Conservation (phyloP, 2,888 invertebrate species). For the Phoronis australis region DNA sequence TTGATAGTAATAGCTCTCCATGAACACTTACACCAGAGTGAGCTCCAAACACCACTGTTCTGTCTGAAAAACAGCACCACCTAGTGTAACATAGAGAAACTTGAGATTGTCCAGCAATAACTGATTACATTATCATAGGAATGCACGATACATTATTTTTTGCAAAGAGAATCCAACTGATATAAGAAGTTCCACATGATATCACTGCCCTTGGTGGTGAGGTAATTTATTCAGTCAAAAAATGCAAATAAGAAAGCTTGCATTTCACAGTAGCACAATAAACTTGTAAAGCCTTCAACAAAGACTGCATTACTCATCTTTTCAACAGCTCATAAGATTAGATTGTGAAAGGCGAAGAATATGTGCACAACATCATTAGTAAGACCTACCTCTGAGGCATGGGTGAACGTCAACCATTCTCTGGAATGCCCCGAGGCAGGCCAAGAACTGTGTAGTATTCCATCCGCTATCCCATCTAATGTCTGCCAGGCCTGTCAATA, state of each 20-base stretch:
- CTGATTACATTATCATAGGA: neutral
- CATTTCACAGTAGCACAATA: no score
- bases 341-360: neutral
- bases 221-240: no score
- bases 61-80: constrained; percentile 57
- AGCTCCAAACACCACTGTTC: constrained; percentile 77
- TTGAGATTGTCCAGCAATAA: neutral
- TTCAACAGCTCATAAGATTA: neutral
- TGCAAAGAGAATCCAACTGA: neutral
- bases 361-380: neutral
- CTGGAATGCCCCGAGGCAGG: constrained; percentile 79
- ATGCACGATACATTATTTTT: neutral
- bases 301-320: no score
- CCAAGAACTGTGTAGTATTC: constrained; percentile 71
- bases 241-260: no score
- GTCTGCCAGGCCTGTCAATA: constrained; percentile 60
- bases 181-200: neutral
- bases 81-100: neutral
- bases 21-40: constrained; percentile 87
- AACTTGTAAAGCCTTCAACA: no score
- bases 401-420: constrained; percentile 72
- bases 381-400: neutral
- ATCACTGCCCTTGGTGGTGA: no score
- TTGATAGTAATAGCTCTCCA: constrained; percentile 83
- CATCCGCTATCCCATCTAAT: constrained; percentile 56